Conservation (phyloP, 2,113 vertebrate genomes). For the Acrocephalus kingi region DNA sequence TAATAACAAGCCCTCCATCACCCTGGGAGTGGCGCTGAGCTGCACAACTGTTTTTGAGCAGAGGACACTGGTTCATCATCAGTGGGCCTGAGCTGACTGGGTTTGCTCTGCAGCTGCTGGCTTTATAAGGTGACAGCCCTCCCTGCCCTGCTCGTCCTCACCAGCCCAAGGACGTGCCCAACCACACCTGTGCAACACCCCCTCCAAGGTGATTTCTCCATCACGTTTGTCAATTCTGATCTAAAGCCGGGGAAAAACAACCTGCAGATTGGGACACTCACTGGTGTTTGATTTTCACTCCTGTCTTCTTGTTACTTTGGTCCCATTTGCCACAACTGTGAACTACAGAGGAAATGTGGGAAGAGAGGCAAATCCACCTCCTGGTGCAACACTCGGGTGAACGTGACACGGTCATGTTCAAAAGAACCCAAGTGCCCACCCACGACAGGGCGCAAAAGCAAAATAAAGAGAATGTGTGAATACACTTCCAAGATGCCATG, state of each 20-base stretch:
- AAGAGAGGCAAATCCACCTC: not conserved
- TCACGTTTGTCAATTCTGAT: fast-evolving
- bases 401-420: not conserved
- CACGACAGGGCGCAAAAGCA: not conserved
- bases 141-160: not conserved
- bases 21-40: not conserved
- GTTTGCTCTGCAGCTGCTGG: not conserved
- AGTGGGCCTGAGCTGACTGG: fast-evolving
- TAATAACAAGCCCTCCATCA: not conserved
- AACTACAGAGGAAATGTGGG: not conserved
- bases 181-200: fast-evolving
- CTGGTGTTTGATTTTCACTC: not conserved
- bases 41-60: fast-evolving
- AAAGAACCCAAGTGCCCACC: not conserved
- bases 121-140: fast-evolving
- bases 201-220: not conserved
- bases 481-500: not conserved
- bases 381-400: not conserved
- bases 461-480: not conserved
- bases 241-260: not conserved
- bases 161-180: fast-evolving
- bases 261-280: fast-evolving
- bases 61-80: not conserved
- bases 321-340: not conserved
- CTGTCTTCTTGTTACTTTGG: not conserved